Conservation (phyloP, 2,888 invertebrate genomes). For the Tenodera sinensis region DNA sequence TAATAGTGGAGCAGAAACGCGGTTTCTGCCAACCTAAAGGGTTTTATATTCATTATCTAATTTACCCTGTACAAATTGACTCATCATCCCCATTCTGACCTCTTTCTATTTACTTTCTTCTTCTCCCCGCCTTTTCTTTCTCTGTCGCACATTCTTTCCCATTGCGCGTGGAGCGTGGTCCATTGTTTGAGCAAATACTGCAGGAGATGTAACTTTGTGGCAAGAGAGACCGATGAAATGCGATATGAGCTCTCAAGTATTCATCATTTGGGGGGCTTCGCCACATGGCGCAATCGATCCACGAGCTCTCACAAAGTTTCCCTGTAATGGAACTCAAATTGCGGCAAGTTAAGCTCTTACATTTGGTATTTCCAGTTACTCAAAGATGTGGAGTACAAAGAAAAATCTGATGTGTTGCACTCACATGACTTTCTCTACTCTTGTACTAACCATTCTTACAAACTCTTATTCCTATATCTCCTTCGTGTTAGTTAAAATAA, state of each 20-base stretch:
- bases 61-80: conserved; percentile 14
- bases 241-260: not conserved
- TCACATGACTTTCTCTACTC: no score
- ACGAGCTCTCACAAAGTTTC: not conserved
- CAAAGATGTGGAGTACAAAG: no score
- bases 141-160: conserved; percentile 20
- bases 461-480: no score
- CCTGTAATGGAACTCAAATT: not conserved
- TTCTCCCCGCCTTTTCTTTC: conserved; percentile 4
- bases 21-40: not conserved
- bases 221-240: not conserved
- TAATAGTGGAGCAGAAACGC: not conserved
- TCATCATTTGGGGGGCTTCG: not conserved
- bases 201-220: not conserved
- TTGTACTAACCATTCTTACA: no score
- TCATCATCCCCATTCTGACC: conserved; percentile 11
- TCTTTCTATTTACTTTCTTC: not conserved
- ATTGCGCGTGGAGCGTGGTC: not conserved
- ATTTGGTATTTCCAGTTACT: no score
- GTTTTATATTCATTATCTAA: conserved; percentile 14
- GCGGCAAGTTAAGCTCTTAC: no score
- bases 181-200: not conserved
- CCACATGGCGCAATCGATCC: not conserved
- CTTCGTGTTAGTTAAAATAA: no score
- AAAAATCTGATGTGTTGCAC: no score